Conservation (phyloP, 2,888 invertebrate species). For the Polydrusus cervinus region DNA sequence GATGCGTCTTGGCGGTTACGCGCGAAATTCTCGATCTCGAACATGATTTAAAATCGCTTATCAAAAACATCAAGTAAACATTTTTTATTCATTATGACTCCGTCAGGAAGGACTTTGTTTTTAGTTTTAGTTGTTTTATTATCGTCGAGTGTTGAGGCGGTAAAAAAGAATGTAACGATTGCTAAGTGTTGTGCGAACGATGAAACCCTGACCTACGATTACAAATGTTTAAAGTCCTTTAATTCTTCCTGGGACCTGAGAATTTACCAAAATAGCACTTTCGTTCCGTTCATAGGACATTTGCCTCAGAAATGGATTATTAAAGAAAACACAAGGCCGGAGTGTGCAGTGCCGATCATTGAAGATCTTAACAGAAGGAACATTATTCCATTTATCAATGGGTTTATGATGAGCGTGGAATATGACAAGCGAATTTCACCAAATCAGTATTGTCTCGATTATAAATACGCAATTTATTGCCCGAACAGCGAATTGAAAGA, state of each 20-base stretch:
- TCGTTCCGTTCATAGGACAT: constrained; percentile 44
- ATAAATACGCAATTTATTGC: constrained; percentile 79
- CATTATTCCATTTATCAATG: constrained; percentile 75
- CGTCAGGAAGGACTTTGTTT: constrained; percentile 20
- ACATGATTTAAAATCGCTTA: constrained; percentile 36
- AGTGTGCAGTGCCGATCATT: constrained; percentile 62
- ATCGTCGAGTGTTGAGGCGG: constrained; percentile 21
- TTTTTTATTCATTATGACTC: constrained; percentile 34
- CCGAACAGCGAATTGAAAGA: constrained; percentile 62
- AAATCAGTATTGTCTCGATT: constrained; percentile 81
- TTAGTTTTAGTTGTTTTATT: constrained; percentile 25
- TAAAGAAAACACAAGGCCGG: constrained; percentile 68
- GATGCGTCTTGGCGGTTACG: constrained; percentile 36
- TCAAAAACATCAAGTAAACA: neutral
- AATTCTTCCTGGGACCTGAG: constrained; percentile 60
- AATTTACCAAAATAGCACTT: constrained; percentile 55
- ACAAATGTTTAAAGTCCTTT: constrained; percentile 56
- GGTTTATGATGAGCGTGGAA: constrained; percentile 76
- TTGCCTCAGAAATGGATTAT: constrained; percentile 71
- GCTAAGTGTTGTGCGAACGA: constrained; percentile 63
- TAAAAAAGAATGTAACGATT: constrained; percentile 60
- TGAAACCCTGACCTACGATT: constrained; percentile 59
- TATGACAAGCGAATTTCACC: constrained; percentile 72
- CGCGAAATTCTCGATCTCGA: constrained; percentile 37
- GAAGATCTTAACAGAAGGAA: constrained; percentile 59